phyloP scores from a whole-genome alignment of 2,797 vertebrate species.

The Eremophila alpestris region DNA sequence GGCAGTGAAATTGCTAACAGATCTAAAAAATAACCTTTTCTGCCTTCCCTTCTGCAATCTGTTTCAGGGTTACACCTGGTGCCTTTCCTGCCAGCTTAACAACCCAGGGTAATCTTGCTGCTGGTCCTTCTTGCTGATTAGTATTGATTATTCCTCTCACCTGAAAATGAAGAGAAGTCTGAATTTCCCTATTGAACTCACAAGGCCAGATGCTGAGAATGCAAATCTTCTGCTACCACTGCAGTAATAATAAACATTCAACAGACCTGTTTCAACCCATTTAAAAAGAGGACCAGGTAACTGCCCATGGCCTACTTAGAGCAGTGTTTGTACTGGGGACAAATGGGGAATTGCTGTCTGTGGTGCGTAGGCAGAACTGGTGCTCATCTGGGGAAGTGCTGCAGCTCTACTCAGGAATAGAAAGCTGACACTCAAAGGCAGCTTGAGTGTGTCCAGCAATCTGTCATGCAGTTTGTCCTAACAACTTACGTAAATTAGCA shows the following conservation, averaged over 20 bases:
- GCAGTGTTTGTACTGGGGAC: neutral
- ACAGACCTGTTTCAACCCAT: neutral
- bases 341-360: neutral
- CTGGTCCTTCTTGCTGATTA: neutral
- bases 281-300: neutral
- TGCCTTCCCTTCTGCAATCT: neutral
- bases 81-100: neutral
- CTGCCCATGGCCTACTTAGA: neutral
- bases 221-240: neutral
- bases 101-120: neutral
- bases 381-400: neutral
- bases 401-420: neutral
- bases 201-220: neutral
- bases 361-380: neutral
- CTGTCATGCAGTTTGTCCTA: neutral
- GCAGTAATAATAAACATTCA: neutral
- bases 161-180: neutral
- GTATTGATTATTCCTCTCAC: constrained; percentile 19
- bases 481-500: neutral
- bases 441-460: neutral
- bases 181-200: neutral
- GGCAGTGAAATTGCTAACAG: neutral
- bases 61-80: neutral
- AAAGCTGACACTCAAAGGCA: neutral
- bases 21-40: neutral